Percentiles rank a stretch among this genome's conserved stretches.
Conservation (phyloP, 2,797 vertebrate species). For the Pseudocheirus occidentalis region DNA sequence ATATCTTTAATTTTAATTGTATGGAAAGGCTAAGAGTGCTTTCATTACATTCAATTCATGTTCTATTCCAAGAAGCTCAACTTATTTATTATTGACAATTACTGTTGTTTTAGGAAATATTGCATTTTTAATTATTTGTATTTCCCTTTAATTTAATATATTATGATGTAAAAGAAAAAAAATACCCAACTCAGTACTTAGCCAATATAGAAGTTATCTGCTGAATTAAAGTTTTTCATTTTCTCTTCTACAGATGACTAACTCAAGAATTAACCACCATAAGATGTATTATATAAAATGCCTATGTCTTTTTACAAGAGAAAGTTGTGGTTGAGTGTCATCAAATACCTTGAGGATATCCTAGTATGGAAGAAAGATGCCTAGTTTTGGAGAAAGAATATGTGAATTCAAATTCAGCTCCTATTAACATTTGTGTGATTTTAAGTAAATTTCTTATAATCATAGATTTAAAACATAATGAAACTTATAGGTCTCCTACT, state of each 20-base stretch:
- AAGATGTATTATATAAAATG: background rate
- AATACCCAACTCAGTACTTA: background rate
- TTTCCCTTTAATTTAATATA: constrained; percentile 4
- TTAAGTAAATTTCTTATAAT: background rate
- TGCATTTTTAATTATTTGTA: background rate
- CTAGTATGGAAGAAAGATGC: background rate
- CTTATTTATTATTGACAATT: background rate
- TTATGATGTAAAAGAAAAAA: background rate
- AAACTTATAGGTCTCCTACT: background rate
- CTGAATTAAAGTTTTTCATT: background rate
- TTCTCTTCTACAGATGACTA: background rate
- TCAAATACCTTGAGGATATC: background rate
- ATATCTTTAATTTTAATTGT: constrained; percentile 2
- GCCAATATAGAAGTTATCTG: background rate
- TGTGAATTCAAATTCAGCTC: background rate
- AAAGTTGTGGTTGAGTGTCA: background rate
- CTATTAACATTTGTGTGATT: background rate
- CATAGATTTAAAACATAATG: background rate
- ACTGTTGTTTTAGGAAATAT: background rate
- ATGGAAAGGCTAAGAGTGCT: background rate
- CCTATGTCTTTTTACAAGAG: background rate
- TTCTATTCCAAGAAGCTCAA: background rate
- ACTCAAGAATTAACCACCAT: background rate
- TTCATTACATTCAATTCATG: background rate
- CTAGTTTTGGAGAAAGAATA: background rate